phyloP scores from a whole-genome alignment of 2,888 invertebrate genomes.

The Sicus ferrugineus region DNA sequence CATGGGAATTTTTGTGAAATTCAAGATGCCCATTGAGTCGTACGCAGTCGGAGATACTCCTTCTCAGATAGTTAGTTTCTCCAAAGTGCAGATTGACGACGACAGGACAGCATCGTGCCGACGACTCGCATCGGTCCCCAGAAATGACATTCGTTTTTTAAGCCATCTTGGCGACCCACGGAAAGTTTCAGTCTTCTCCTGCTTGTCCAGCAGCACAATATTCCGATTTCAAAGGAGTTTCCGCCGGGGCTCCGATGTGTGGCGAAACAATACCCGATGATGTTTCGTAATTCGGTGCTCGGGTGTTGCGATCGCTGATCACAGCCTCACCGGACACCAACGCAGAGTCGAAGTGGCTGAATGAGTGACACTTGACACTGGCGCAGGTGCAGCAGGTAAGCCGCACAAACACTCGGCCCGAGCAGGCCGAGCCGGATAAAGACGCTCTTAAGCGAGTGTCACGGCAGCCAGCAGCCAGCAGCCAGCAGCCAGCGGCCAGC shows the following conservation, averaged over 20 bases:
- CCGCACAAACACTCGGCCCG: neutral
- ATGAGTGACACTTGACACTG: constrained; percentile 11
- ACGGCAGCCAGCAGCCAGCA: too few relatives aligned
- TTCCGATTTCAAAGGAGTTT: constrained; percentile 25
- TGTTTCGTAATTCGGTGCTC: neutral
- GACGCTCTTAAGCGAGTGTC: too few relatives aligned
- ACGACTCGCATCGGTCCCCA: too few relatives aligned
- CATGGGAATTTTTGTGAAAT: too few relatives aligned
- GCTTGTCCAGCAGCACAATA: constrained; percentile 15
- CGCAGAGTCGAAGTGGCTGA: constrained; percentile 4
- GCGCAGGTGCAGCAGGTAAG: neutral
- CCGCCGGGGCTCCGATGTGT: neutral
- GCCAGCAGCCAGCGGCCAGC: too few relatives aligned
- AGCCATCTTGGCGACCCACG: neutral
- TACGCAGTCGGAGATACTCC: too few relatives aligned
- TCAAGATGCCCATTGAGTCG: too few relatives aligned
- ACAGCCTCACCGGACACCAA: too few relatives aligned
- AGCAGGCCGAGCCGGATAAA: too few relatives aligned
- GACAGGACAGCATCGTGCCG: too few relatives aligned
- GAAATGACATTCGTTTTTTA: neutral
- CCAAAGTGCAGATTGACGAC: too few relatives aligned
- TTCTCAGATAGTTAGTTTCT: too few relatives aligned
- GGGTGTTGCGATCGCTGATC: neutral
- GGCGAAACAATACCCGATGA: neutral
- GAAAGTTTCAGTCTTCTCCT: constrained; percentile 19